Evolutionary conservation across 2,113 vertebrate species (phyloP).

Genomic region (Chamaea fasciata): DNA sequence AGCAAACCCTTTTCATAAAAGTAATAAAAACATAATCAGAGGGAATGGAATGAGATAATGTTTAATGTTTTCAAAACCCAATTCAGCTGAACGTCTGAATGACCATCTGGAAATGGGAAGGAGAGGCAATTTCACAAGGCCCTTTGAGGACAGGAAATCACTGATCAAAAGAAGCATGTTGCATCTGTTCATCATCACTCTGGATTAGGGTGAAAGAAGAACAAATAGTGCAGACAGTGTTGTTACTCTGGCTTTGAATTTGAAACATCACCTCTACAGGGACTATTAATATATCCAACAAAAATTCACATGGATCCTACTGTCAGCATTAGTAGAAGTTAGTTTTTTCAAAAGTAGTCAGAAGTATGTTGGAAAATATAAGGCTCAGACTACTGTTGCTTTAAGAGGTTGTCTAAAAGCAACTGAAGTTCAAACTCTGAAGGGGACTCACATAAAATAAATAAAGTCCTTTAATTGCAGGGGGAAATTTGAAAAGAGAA

Average conservation of each 20-base stretch:
- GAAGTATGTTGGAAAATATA: neutral
- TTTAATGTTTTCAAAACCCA: neutral
- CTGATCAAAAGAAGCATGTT: neutral
- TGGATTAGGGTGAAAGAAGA: neutral
- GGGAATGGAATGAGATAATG: neutral
- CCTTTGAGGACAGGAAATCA: constrained; percentile 3
- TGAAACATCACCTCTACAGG: neutral
- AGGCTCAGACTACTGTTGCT: neutral
- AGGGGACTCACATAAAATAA: neutral
- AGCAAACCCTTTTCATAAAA: neutral
- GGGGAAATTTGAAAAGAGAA: neutral
- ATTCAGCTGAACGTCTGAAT: neutral
- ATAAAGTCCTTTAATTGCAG: neutral
- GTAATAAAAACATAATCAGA: neutral
- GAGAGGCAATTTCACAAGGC: neutral
- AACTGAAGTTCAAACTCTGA: neutral
- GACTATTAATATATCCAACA: neutral
- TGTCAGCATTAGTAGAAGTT: neutral
- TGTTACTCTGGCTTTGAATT: neutral
- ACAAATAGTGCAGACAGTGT: neutral
- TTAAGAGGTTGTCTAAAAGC: neutral
- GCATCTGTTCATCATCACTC: neutral
- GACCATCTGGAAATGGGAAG: constrained; percentile 15
- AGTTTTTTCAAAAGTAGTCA: neutral
- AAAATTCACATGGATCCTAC: neutral